Base-by-base conservation (phyloP, 2,797 vertebrate species). In the Betta splendens region DNA sequence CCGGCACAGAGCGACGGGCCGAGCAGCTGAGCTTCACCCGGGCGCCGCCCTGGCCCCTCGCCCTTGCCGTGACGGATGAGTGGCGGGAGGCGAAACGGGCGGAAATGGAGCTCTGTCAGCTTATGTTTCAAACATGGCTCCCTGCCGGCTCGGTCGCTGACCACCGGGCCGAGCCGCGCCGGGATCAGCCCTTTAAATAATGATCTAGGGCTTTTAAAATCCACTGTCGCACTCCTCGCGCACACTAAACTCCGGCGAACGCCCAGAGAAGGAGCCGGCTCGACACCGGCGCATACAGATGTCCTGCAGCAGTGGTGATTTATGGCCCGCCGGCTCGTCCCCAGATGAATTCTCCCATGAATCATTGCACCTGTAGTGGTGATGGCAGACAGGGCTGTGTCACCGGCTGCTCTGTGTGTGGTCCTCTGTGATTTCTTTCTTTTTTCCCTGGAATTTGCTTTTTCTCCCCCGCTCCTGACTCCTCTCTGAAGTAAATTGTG, bases 331-430 rank as follows among this genome's bases (percentile, higher is more conserved):
- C 62, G 62, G 64, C 84, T 81, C 79, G 68, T 81, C 73, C 76
- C 61, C 32, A 70, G 81, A 86, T 85, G 75, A 88, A 82, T 86
- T 83, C 83, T 88, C 77, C 80, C 68, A 77, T 88, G 87, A 89
- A 86, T 89, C 87, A 89, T 81, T 83, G 85, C 80, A 70, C 80
- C 83, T 85, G 87, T 84, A 79, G 79, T 66, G 52, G 74, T 67
- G 62, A 77, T 64, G 67, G 64, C 64, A 82, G 75, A 67, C 72
- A 56, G 61, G 64, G 69, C 70, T 71, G 68, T 80, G 80, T 61
- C 81, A 75, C 54, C 17, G 43, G 68, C 68, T 47, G 51, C 58
- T 77, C 36, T 69, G 50, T 70, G 50, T 70, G 75, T 66, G 47
- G 53, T 28, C 59, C 47, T 49, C 1, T 58, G 55, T 43, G 61